Conservation (phyloP, 2,888 invertebrate species). For the Dendrolimus pini region DNA sequence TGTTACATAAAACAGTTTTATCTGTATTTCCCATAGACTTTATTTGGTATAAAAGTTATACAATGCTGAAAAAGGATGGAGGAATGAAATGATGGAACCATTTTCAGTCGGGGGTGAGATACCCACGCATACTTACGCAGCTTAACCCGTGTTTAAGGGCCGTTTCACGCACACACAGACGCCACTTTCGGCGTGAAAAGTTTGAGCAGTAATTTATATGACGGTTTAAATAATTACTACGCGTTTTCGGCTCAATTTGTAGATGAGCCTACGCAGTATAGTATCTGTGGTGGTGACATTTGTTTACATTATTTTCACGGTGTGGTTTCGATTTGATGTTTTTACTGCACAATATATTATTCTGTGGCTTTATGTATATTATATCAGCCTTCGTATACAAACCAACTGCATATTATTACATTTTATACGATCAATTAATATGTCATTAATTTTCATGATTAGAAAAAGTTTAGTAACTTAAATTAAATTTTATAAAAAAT, state of each 20-base stretch:
- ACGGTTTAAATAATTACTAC: constrained; percentile 76
- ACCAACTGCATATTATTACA: too few relatives aligned
- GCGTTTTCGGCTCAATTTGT: constrained; percentile 75
- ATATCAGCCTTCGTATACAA: too few relatives aligned
- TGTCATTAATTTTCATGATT: too few relatives aligned
- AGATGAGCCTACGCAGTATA: constrained; percentile 51
- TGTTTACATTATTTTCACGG: constrained; percentile 43
- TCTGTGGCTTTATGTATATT: too few relatives aligned
- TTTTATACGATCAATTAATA: too few relatives aligned
- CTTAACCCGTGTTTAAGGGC: constrained; percentile 23
- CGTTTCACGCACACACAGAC: constrained; percentile 37
- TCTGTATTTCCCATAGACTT: constrained; percentile 25
- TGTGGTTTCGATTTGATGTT: constrained; percentile 33
- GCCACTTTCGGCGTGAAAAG: constrained; percentile 57
- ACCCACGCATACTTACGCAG: constrained; percentile 36
- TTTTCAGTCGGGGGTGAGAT: constrained; percentile 61
- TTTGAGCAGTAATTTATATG: constrained; percentile 75
- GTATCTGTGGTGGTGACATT: constrained; percentile 55
- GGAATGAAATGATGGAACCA: constrained; percentile 71
- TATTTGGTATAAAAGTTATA: constrained; percentile 45
- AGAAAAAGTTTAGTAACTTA: too few relatives aligned
- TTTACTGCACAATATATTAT: constrained; percentile 19
- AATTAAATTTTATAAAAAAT: too few relatives aligned
- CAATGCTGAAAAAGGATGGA: constrained; percentile 69
- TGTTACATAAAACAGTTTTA: neutral